These are phyloP conservation scores for Yponomeuta plumbellus DNA, from an alignment of 2,888 invertebrate species.

Conservation along the genomic window DNA sequence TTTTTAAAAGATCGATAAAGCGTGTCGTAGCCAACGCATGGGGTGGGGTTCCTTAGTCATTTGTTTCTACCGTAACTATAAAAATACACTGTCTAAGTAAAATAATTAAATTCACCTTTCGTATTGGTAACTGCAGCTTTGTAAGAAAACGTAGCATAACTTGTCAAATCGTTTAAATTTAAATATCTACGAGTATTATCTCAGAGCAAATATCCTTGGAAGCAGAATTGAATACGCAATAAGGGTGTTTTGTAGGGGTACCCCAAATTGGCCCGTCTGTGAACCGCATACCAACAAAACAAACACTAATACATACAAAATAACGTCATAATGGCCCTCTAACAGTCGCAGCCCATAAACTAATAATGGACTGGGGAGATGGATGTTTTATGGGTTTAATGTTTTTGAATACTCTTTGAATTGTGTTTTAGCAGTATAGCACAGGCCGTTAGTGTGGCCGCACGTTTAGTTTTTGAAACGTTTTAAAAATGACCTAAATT, in stretches of 20 bases:
- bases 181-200: neutral
- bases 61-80: neutral
- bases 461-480: conserved; percentile 41
- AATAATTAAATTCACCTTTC: neutral
- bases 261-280: conserved; percentile 60
- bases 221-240: conserved; percentile 33
- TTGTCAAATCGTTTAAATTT: neutral
- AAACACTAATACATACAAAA: conserved; percentile 67
- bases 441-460: conserved; percentile 52
- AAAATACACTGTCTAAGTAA: neutral
- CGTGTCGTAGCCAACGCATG: neutral
- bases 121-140: neutral
- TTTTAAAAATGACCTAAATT: conserved; percentile 40
- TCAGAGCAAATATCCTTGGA: conserved; percentile 26
- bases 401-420: conserved; percentile 65
- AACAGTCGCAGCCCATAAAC: conserved; percentile 72
- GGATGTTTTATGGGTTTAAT: conserved; percentile 72
- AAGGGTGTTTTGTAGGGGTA: conserved; percentile 48
- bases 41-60: neutral
- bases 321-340: conserved; percentile 66
- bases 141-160: neutral
- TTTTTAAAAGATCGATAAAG: conserved; percentile 26
- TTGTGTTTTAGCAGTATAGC: conserved; percentile 65
- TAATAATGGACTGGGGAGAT: conserved; percentile 71
- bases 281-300: conserved; percentile 68